These are phyloP conservation scores for Ischnura elegans DNA, from an alignment of 2,888 invertebrate genomes.

Conservation along the genomic window DNA sequence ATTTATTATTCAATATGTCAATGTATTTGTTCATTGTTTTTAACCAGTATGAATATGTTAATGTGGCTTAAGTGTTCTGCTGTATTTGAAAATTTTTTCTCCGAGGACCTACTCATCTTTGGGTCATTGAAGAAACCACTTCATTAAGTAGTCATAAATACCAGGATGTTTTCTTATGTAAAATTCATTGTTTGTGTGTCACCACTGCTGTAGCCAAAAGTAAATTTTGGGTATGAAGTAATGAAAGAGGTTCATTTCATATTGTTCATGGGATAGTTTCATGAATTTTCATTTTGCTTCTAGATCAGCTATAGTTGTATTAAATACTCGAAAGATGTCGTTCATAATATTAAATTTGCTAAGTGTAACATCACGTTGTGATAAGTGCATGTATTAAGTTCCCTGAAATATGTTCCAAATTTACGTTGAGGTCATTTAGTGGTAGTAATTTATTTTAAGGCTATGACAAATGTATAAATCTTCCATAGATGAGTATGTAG, in stretches of 20 bases:
- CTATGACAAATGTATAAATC: constrained; percentile 15
- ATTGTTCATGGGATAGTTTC: neutral
- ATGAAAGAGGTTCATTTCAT: neutral
- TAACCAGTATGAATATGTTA: neutral
- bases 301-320: neutral
- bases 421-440: constrained; percentile 3
- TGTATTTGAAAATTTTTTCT: neutral
- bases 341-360: neutral
- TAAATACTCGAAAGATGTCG: neutral
- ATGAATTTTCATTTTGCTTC: constrained; percentile 3
- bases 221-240: neutral
- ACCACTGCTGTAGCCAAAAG: neutral
- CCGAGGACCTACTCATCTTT: neutral
- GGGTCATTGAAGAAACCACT: neutral
- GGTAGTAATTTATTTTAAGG: constrained; percentile 20
- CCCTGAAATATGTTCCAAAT: neutral
- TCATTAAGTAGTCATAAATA: neutral
- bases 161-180: neutral
- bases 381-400: neutral
- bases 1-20: neutral
- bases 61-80: neutral
- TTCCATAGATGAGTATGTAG: constrained; percentile 16
- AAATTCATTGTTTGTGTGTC: neutral
- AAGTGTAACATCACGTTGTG: constrained; percentile 15
- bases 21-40: neutral